A percentile compares a stretch with the other conserved stretches of the same genome.
Evolutionary conservation across 35 echinoderm and acorn worm species (phyloP).

Genomic region (Apostichopus californicus): DNA sequence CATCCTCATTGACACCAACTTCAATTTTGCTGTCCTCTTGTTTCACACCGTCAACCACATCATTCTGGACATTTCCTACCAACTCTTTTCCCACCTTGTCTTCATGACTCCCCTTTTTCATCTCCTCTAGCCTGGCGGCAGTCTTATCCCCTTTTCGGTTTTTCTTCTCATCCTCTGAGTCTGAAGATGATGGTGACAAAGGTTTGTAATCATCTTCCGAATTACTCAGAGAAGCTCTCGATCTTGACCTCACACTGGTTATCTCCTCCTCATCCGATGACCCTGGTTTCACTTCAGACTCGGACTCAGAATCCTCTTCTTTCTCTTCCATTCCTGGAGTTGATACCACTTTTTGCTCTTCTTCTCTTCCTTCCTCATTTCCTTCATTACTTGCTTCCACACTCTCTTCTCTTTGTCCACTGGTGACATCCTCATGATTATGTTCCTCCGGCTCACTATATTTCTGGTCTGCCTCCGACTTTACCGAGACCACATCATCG

Average conservation of each 20-base stretch:
- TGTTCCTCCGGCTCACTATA: neutral
- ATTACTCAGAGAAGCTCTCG: constrained; percentile 32
- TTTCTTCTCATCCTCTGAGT: constrained; percentile 34
- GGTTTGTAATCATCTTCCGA: constrained; percentile 36
- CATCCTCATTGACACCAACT: neutral
- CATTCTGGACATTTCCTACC: neutral
- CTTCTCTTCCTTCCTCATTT: constrained; percentile 21
- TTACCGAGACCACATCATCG: neutral
- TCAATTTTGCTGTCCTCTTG: neutral
- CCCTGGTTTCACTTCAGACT: constrained; percentile 13
- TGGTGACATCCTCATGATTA: neutral
- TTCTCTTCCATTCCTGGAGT: neutral
- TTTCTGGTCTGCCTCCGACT: neutral
- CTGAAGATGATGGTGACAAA: neutral
- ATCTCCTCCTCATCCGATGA: constrained; percentile 48
- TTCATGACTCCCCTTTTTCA: neutral
- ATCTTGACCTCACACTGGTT: constrained; percentile 37
- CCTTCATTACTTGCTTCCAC: constrained; percentile 10
- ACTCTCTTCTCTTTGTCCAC: constrained; percentile 32
- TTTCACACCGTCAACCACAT: neutral
- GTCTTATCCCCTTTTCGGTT: neutral
- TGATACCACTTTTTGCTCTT: neutral
- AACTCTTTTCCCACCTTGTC: constrained; percentile 3
- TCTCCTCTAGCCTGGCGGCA: neutral
- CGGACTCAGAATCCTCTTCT: constrained; percentile 33